Evolutionary conservation across 2,888 invertebrate genomes (phyloP).

Genomic region (Tetrapedia diversipes): DNA sequence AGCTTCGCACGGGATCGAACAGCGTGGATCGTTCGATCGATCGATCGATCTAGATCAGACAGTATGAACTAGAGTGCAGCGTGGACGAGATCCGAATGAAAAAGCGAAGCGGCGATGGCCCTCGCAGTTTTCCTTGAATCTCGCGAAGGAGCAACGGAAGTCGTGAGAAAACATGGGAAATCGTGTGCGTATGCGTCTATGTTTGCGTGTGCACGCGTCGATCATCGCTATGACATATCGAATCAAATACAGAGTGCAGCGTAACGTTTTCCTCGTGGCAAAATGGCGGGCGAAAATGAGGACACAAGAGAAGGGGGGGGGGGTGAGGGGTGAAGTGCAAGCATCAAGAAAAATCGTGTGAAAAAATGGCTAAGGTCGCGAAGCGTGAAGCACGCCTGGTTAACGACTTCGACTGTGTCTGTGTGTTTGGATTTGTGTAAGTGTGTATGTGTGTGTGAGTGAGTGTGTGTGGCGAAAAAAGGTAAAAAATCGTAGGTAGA

Average conservation of each 20-base stretch:
- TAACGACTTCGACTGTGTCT: background rate
- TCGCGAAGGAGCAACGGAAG: background rate
- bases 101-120: conserved; percentile 1
- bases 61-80: conserved; percentile 43
- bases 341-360: conserved; percentile 14
- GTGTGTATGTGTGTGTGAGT: too few species aligned
- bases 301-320: background rate
- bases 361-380: conserved; percentile 21
- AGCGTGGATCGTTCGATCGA: conserved; percentile 15
- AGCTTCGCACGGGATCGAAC: conserved; percentile 7
- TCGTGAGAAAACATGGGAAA: background rate
- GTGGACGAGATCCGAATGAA: conserved; percentile 29
- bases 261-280: background rate
- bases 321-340: too few species aligned
- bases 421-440: too few species aligned
- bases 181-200: background rate
- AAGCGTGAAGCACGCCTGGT: conserved; percentile 17
- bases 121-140: background rate
- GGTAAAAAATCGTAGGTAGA: conserved; percentile 10
- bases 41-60: conserved; percentile 39
- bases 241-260: background rate
- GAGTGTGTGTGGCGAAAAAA: background rate
- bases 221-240: too few species aligned
- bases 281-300: background rate
- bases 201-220: too few species aligned